Base-by-base conservation (phyloP, 2,113 vertebrate genomes). In the Actenoides hombroni region DNA sequence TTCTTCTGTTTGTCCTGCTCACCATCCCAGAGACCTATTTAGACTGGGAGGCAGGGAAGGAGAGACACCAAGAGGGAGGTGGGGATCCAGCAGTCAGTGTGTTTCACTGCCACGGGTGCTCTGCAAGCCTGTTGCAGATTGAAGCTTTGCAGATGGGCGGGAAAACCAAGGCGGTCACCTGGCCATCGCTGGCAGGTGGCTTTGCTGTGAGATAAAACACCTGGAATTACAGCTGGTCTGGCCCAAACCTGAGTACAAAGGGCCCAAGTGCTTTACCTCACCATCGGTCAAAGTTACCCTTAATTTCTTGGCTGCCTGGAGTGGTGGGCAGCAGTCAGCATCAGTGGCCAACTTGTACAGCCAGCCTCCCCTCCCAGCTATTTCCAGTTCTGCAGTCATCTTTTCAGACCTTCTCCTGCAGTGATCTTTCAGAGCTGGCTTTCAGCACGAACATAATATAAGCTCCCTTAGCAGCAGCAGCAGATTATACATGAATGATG, bases 1-100 rank as follows among this genome's bases (percentile, higher is more conserved):
- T 88, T 82, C 61, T 68, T 15, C 64, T 86, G 16, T 74, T 88
- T 94, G 91, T 65, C 49, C 73, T 39, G 35, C 64, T 86, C 39
- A 61, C 49, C 42, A 16, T 31, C n/a, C 71, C 33, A 86, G 44
- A 77, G n/a, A 73, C 31, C 60, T 19, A 2, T 80, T 75, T 69
- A 68, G 68, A 20, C 63, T 65, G 63, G 82, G 73, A 86, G 33
- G 37, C 69, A 56, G 81, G 86, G 56, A 71, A 92, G 86, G 56
- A 29, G 91, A 95, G 92, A 91, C 88, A 92, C 77, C 94, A 94
- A 86, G 91, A 94, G 83, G 86, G 91, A 95, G 29, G 33, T 17
- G 28, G 17, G 14, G 42, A 82, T 88, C 11, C 94, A 78, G 60
- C 87, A 92, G 33, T 24, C 26, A 17, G 10, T 0, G 0, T 25